These are phyloP conservation scores for Atethmia centrago DNA, from an alignment of 2,888 invertebrate genomes.

Conservation along the genomic window DNA sequence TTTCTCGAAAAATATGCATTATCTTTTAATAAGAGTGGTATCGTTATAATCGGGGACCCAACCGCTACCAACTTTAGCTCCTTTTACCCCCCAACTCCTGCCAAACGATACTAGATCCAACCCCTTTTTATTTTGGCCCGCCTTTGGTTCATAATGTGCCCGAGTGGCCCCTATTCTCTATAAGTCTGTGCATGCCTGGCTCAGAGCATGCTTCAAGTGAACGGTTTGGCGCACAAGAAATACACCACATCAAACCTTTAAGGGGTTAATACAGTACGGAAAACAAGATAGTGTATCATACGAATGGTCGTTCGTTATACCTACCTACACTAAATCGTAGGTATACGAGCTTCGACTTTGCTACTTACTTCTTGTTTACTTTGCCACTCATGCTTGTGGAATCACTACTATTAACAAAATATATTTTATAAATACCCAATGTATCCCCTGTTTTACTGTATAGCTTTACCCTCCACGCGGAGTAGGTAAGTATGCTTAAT, in stretches of 20 bases:
- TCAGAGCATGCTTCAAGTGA: background rate
- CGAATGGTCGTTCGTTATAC: conserved; percentile 33
- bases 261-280: conserved; percentile 10
- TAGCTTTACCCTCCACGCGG: background rate
- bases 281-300: conserved; percentile 20
- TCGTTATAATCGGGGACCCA: too few relatives aligned
- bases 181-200: too few relatives aligned
- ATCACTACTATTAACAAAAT: too few relatives aligned
- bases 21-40: too few relatives aligned
- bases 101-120: too few relatives aligned
- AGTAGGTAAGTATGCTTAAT: background rate
- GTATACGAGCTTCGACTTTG: conserved; percentile 3
- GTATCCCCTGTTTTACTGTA: background rate
- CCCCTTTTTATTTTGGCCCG: too few relatives aligned
- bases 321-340: conserved; percentile 1
- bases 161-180: too few relatives aligned
- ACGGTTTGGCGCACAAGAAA: background rate
- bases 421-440: background rate
- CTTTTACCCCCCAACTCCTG: too few relatives aligned
- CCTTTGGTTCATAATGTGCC: too few relatives aligned
- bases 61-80: too few relatives aligned
- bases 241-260: background rate
- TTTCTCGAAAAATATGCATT: too few relatives aligned
- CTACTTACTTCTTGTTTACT: conserved; percentile 42
- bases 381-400: background rate